Conservation (phyloP, 1,140 invertebrate species). For the Phthorimaea operculella region DNA sequence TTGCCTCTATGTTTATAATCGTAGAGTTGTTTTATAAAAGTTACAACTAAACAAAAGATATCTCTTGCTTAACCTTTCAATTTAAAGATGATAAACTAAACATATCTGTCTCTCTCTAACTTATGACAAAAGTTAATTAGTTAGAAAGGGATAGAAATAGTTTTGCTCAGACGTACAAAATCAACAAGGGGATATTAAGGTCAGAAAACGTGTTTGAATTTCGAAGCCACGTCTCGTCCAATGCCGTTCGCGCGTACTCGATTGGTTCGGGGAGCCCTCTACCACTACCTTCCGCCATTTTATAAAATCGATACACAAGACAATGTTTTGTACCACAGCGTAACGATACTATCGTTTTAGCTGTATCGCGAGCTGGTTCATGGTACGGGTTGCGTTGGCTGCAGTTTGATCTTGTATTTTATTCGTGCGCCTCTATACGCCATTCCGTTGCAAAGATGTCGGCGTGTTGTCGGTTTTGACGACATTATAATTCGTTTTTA, state of each 20-base stretch:
- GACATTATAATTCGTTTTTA: slow-evolving; percentile 52
- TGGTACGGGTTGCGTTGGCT: slow-evolving; percentile 36
- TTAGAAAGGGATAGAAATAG: slow-evolving; percentile 38
- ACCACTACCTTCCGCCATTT: slow-evolving; percentile 27
- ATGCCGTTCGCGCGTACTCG: slow-evolving; percentile 50
- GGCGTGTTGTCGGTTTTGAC: slow-evolving; percentile 37
- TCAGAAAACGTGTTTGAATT: slow-evolving; percentile 64
- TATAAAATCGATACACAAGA: slow-evolving; percentile 47
- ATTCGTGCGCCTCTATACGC: slow-evolving; percentile 36
- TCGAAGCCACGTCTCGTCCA: slow-evolving; percentile 59
- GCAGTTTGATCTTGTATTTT: slow-evolving; percentile 42
- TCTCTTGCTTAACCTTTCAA: slow-evolving; percentile 38
- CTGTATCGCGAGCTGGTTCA: slow-evolving; percentile 19
- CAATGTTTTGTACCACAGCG: slow-evolving; percentile 13
- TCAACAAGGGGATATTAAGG: slow-evolving; percentile 39
- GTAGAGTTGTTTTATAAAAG: neutral
- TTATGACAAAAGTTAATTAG: slow-evolving; percentile 24
- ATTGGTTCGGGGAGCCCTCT: slow-evolving; percentile 48
- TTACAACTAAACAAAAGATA: slow-evolving; percentile 28
- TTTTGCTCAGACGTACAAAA: slow-evolving; percentile 11
- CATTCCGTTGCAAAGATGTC: slow-evolving; percentile 61
- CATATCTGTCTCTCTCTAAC: slow-evolving; percentile 32
- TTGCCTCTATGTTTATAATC: neutral
- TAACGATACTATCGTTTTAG: slow-evolving; percentile 1
- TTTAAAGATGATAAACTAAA: slow-evolving; percentile 35